phyloP scores from a whole-genome alignment of 2,888 invertebrate genomes.

The Cynaeus angustus region DNA sequence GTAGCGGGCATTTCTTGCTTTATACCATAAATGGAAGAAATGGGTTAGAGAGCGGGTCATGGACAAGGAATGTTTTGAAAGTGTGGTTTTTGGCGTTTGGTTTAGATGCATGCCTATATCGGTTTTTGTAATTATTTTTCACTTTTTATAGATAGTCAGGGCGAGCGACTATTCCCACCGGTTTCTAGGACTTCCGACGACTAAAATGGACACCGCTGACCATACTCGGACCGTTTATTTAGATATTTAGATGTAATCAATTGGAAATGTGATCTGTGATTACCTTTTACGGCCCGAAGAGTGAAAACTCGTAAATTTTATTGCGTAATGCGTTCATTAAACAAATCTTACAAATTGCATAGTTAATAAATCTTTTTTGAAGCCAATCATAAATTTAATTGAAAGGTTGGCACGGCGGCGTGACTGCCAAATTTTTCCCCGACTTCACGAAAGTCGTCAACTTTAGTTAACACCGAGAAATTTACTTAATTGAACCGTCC shows the following conservation, averaged over 20 bases:
- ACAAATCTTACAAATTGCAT: neutral
- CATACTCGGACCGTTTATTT: neutral
- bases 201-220: constrained; percentile 5
- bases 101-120: neutral
- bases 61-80: constrained; percentile 6
- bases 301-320: constrained; percentile 6
- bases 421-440: neutral
- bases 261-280: constrained; percentile 8
- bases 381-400: neutral
- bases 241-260: neutral
- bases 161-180: neutral
- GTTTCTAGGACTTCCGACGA: neutral
- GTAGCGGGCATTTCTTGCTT: neutral
- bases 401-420: neutral
- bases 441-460: too few species aligned
- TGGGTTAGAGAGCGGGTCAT: constrained; percentile 33
- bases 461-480: too few species aligned
- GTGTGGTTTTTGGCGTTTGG: constrained; percentile 2
- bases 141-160: neutral
- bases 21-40: constrained; percentile 30
- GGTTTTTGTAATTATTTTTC: constrained; percentile 6
- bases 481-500: too few species aligned
- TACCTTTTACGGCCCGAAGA: constrained; percentile 15
- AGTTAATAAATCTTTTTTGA: constrained; percentile 5
- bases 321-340: constrained; percentile 1